Evolutionary conservation across 2,113 vertebrate species (phyloP).

Genomic region (Rhizomys pruinosus): DNA sequence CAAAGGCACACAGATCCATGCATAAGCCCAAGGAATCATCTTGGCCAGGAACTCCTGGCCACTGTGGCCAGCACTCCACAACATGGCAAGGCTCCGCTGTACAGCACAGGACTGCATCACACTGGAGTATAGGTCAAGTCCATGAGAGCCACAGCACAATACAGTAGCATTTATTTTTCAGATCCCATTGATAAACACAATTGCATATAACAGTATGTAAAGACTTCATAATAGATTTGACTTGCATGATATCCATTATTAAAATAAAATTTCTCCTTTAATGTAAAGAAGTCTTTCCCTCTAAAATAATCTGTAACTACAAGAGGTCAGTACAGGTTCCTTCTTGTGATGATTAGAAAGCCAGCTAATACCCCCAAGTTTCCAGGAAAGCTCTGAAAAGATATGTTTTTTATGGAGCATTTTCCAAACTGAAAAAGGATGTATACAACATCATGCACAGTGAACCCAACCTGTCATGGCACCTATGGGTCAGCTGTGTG

Average conservation of each 20-base stretch:
- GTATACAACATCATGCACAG: too few species aligned
- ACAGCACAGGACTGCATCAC: neutral
- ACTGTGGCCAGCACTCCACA: neutral
- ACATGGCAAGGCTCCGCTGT: neutral
- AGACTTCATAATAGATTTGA: neutral
- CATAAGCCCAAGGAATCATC: accelerated
- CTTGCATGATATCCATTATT: neutral
- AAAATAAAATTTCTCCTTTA: neutral
- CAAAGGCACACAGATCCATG: neutral
- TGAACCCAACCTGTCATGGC: too few species aligned
- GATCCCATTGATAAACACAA: neutral
- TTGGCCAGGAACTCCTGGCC: neutral
- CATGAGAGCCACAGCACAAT: accelerated
- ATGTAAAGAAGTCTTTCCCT: neutral
- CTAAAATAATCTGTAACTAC: neutral
- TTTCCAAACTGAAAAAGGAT: conserved; percentile 68
- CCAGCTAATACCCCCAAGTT: neutral
- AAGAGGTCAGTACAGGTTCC: neutral
- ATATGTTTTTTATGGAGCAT: neutral
- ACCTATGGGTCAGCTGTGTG: neutral
- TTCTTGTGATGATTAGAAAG: neutral
- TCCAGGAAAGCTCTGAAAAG: neutral
- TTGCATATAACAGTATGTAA: neutral
- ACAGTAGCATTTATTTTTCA: neutral
- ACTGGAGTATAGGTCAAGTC: neutral